phyloP scores from a whole-genome alignment of 2,888 invertebrate genomes.

The Ryuthela nishihirai region DNA sequence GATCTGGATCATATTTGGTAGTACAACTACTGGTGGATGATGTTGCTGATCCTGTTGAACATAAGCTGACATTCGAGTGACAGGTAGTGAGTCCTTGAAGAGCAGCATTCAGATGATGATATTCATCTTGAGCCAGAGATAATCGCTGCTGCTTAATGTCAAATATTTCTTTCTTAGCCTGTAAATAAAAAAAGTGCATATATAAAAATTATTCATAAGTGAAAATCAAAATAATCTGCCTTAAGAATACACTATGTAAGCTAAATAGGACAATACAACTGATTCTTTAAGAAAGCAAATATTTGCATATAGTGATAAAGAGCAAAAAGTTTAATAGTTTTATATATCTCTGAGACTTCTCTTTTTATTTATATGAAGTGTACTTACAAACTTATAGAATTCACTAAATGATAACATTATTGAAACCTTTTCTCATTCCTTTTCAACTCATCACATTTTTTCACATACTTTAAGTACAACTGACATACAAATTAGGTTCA shows the following conservation, averaged over 20 bases:
- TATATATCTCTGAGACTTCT: too few relatives aligned
- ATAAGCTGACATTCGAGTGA: conserved; percentile 75
- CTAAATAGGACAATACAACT: neutral
- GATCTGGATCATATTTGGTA: conserved; percentile 90
- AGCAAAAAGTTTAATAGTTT: too few relatives aligned
- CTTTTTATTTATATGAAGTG: too few relatives aligned
- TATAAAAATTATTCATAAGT: neutral
- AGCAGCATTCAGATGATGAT: conserved; percentile 84
- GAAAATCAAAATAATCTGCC: neutral
- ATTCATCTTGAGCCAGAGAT: conserved; percentile 91
- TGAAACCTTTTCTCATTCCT: too few relatives aligned
- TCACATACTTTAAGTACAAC: too few relatives aligned
- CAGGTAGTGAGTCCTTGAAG: conserved; percentile 73
- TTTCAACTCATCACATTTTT: too few relatives aligned
- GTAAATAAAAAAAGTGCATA: conserved; percentile 45
- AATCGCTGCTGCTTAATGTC: conserved; percentile 92
- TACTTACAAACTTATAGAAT: too few relatives aligned
- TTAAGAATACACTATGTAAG: neutral
- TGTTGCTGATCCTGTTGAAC: conserved; percentile 62
- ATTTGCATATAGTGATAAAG: too few relatives aligned
- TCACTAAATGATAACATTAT: too few relatives aligned
- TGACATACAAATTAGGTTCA: too few relatives aligned
- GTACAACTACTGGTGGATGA: conserved; percentile 76
- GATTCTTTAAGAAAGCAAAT: too few relatives aligned
- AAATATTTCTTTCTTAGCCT: conserved; percentile 96